Percentiles rank a stretch among this genome's conserved stretches.
These are phyloP conservation scores for Criorhina ranunculi DNA, from an alignment of 2,888 invertebrate genomes.

Conservation along the genomic window DNA sequence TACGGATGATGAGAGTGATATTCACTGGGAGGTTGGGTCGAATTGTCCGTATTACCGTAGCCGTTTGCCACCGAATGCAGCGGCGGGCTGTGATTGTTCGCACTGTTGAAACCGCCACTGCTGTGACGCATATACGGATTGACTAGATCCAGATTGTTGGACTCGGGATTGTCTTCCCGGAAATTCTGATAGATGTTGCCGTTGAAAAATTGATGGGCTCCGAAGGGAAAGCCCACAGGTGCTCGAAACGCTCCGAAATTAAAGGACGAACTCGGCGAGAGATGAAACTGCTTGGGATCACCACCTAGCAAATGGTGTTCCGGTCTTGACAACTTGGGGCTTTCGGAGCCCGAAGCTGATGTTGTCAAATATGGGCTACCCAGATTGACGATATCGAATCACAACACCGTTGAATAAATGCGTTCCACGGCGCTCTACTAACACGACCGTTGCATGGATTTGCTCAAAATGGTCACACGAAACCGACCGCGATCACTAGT, in stretches of 20 bases:
- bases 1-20: slow-evolving; percentile 81
- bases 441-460: slow-evolving; percentile 53
- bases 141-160: slow-evolving; percentile 82
- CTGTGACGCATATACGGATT: slow-evolving; percentile 84
- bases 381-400: slow-evolving; percentile 81
- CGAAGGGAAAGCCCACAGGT: slow-evolving; percentile 79
- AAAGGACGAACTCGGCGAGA: slow-evolving; percentile 83
- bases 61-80: slow-evolving; percentile 72
- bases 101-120: slow-evolving; percentile 79
- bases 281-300: slow-evolving; percentile 79
- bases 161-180: slow-evolving; percentile 77
- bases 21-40: slow-evolving; percentile 80
- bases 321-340: slow-evolving; percentile 79
- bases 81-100: slow-evolving; percentile 81
- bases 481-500: neutral
- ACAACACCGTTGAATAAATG: slow-evolving; percentile 52
- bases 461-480: neutral
- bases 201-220: slow-evolving; percentile 77
- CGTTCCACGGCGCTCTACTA: slow-evolving; percentile 37
- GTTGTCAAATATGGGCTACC: slow-evolving; percentile 84
- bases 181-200: slow-evolving; percentile 72
- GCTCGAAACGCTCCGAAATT: slow-evolving; percentile 82
- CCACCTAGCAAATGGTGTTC: slow-evolving; percentile 61
- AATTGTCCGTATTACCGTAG: slow-evolving; percentile 69
- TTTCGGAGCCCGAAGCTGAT: slow-evolving; percentile 83